Base-by-base conservation (phyloP, 2,113 vertebrate species). In the Sphaerodactylus townsendi region DNA sequence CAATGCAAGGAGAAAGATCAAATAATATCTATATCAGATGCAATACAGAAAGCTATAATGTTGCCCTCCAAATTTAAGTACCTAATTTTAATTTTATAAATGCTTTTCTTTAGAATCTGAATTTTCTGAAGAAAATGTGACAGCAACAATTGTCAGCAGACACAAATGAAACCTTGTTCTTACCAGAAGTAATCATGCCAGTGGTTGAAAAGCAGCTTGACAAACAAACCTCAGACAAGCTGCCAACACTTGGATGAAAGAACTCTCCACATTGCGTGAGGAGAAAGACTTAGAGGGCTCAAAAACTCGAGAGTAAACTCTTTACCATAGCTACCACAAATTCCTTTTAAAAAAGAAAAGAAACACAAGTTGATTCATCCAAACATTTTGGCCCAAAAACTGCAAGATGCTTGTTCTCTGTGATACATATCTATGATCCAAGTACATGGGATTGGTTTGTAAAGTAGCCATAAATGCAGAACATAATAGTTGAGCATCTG, bases 21-120 rank as follows among this genome's bases (percentile, higher is more conserved):
- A 39, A 80, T 23, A 73, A 19, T 3, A 2, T 1, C 4, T 48
- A 39, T 14, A 25, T 35, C 76, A 37, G 53, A 65, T 56, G 4
- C 23, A 79, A 2, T 10, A 5, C 8, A 2, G 0, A 10, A 13
- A 72, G n/a, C 46, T 81, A 75, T 33, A 3, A 44, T 30, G 8
- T 9, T 59, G 65, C 69, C 46, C 69, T 13, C 39, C 56, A 19
- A 76, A 37, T 33, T 30, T 46, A 17, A 70, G 48, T 56, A 25
- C 30, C 7, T 2, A 65, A 0, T 28, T 10, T 71, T 44, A 62
- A 73, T 3, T 4, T 1, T 33, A 28, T 17, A 37, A 21, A 14
- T 10, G 13, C 3, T 30, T 2, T 73, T 44, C 53, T 80, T 81
- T 71, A 59, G 37, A 44, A 72, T 33, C 28, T 30, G 72, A 83